A percentile compares a stretch with the other conserved stretches of the same genome.
phyloP scores from a whole-genome alignment of 2,888 invertebrate genomes.

The Asteroscopus sphinx region DNA sequence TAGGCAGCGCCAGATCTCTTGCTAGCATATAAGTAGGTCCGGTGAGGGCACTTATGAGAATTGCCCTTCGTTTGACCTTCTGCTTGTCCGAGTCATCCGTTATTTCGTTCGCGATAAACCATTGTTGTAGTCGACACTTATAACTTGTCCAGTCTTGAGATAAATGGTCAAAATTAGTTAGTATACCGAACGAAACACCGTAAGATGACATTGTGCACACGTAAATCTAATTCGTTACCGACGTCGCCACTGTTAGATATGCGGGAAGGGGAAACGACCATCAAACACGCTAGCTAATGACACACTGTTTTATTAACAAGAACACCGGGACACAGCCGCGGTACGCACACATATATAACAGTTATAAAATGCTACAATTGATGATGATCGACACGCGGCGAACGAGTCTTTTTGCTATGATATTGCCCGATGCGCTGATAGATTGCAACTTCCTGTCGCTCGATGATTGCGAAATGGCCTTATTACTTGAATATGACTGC shows the following conservation, averaged over 20 bases:
- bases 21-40: conserved; percentile 1
- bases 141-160: conserved; percentile 2
- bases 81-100: background rate
- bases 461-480: too few species aligned
- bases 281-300: background rate
- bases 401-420: too few species aligned
- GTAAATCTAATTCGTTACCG: background rate
- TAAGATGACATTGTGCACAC: background rate
- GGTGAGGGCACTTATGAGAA: background rate
- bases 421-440: too few species aligned
- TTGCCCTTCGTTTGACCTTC: conserved; percentile 7
- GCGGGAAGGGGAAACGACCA: background rate
- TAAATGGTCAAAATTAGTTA: too few species aligned
- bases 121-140: conserved; percentile 1
- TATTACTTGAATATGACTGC: too few species aligned
- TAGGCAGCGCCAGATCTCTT: conserved; percentile 4
- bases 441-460: too few species aligned
- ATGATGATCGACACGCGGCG: too few species aligned
- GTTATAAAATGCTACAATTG: too few species aligned
- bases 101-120: conserved; percentile 3
- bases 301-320: too few species aligned
- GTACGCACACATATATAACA: too few species aligned
- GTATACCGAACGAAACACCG: background rate
- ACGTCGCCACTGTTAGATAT: conserved; percentile 1
- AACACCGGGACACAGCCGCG: too few species aligned